Evolutionary conservation across 2,113 vertebrate species (phyloP), one percentile per base, ranked within the genome.

Genomic region (Charina bottae): DNA sequence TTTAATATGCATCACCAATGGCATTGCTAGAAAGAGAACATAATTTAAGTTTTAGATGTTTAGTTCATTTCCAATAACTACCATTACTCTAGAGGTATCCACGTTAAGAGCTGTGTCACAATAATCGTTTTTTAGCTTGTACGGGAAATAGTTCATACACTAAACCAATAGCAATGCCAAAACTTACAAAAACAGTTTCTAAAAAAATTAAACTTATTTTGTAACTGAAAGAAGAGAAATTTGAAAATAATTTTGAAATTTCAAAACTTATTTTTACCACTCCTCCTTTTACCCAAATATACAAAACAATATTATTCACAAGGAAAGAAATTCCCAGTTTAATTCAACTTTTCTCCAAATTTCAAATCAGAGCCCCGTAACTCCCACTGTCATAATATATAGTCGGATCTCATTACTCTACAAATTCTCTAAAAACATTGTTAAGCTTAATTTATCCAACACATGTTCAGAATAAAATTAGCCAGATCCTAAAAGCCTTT

Each of bases 41-140:
- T 87, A 93, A 90, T 85, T 92, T 93, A 93, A 90, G 33, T 94
- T 92, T 94, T 90, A 92, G 93, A 93, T 92, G 89, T 89, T 87
- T 85, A 49, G 33, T 92, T 92, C 84, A 46, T 83, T 68, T 92
- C 60, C 92, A 91, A 95, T 89, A 59, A 88, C 88, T 92, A n/a
- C 55, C 84, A 58, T 28, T 93, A 6, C 83, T 90, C 64, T 0
- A 42, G 55, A 90, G 92, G 28, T 28, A 88, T 58, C 92, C 28
- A 49, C 7, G 54, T 15, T 83, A 21, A 85, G 17, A 12, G 15
- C 4, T 58, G 13, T 37, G 26, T 58, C 49, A 78, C 33, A 58
- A 42, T 3, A 91, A 56, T 55, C 46, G 26, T 72, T 90, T 46
- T 59, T 60, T 85, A 84, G 56, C 10, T n/a, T 84, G 28, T 11